Evolutionary conservation across 1,140 invertebrate genomes (phyloP).

Genomic region (Augochlora pura): DNA sequence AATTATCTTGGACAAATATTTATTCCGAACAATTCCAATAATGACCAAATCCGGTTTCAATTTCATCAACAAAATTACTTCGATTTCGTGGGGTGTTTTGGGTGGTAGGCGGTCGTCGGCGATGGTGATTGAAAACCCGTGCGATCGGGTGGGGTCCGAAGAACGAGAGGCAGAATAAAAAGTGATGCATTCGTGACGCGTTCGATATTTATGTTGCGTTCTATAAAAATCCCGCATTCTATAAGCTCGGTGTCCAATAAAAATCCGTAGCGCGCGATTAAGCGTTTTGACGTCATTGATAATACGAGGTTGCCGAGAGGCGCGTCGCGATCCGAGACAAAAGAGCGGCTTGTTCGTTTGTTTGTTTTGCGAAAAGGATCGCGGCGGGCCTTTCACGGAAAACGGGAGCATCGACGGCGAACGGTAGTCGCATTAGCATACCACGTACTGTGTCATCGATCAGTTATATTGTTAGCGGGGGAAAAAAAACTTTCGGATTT

Average conservation of each 20-base stretch:
- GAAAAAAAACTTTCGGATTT: no score
- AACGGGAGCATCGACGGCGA: neutral
- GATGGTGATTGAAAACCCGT: neutral
- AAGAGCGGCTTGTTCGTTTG: neutral
- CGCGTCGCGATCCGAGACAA: neutral
- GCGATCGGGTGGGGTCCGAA: no score
- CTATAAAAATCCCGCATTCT: constrained; percentile 7
- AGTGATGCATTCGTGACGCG: neutral
- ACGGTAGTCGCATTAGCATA: neutral
- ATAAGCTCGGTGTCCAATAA: neutral
- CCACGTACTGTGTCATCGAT: no score
- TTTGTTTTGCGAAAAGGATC: neutral
- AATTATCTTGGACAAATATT: no score
- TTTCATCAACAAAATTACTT: no score
- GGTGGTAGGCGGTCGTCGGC: no score
- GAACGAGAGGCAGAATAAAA: neutral
- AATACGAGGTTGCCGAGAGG: neutral
- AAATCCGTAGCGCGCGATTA: neutral
- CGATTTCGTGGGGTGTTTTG: no score
- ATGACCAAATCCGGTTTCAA: no score
- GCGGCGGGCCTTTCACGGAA: neutral
- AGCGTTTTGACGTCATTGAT: constrained; percentile 17
- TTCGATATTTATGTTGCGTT: constrained; percentile 18
- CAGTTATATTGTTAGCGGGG: no score
- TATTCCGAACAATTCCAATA: no score